These are phyloP conservation scores for Diachasmimorpha longicaudata DNA, from an alignment of 1,140 invertebrate genomes.

Conservation along the genomic window DNA sequence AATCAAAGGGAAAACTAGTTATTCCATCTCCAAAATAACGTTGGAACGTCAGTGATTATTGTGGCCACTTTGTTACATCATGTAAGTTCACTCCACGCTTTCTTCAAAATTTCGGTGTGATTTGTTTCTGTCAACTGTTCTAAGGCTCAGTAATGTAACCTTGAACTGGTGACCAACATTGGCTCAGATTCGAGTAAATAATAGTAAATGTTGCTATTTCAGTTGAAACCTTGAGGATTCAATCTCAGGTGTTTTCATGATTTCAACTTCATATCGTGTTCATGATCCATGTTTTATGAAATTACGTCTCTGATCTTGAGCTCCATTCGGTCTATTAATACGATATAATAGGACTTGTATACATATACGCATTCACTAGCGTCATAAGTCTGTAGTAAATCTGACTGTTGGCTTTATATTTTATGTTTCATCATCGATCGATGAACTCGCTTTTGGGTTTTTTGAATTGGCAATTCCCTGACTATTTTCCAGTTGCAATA, in stretches of 20 bases:
- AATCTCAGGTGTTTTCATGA: background rate
- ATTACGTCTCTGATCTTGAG: constrained; percentile 4
- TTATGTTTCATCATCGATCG: too few relatives aligned
- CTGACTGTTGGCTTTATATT: background rate
- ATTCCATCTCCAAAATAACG: background rate
- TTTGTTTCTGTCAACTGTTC: background rate
- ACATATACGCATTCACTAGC: background rate
- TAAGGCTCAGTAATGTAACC: background rate
- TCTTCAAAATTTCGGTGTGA: background rate
- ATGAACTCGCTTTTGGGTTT: too few relatives aligned
- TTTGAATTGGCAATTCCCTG: too few relatives aligned
- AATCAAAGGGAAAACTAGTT: background rate
- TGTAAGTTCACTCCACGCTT: background rate
- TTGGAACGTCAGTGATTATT: background rate
- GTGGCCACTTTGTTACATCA: constrained; percentile 7
- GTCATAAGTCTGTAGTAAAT: background rate
- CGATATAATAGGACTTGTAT: background rate
- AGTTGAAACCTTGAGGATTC: background rate
- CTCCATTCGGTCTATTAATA: constrained; percentile 1
- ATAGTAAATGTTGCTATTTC: background rate
- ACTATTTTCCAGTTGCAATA: too few relatives aligned
- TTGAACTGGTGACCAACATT: background rate
- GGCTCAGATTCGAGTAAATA: background rate
- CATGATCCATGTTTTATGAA: background rate
- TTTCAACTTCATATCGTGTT: background rate